These are phyloP conservation scores for Vidua macroura DNA, from an alignment of 2,113 vertebrate genomes.

Conservation along the genomic window DNA sequence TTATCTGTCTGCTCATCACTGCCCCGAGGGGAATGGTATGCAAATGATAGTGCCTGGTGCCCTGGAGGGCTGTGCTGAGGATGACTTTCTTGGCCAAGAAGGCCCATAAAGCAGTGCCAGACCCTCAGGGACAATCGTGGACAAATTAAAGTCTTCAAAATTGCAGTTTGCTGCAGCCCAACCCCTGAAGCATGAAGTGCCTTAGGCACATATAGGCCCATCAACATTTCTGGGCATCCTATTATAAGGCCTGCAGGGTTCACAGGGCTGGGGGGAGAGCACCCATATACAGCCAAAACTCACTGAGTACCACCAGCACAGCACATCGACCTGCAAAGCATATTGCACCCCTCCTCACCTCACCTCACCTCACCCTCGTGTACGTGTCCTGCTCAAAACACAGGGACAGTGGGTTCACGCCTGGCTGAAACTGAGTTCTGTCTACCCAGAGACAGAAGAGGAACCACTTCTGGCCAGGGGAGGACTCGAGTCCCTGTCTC, in stretches of 20 bases:
- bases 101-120: background rate
- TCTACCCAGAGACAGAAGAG: background rate
- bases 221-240: background rate
- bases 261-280: background rate
- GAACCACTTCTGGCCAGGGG: background rate
- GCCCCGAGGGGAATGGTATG: background rate
- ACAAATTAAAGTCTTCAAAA: constrained; percentile 26
- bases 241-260: background rate
- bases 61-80: background rate
- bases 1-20: constrained; percentile 16
- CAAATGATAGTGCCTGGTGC: background rate
- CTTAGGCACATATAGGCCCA: background rate
- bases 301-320: background rate
- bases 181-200: background rate
- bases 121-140: background rate
- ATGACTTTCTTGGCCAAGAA: background rate
- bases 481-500: background rate
- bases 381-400: background rate
- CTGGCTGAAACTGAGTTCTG: background rate
- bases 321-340: background rate
- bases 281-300: background rate
- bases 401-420: accelerated
- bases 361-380: background rate
- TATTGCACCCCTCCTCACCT: background rate
- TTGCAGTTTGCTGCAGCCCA: background rate